Percentiles rank a stretch among this genome's conserved stretches.
These are phyloP conservation scores for Drosophila ambigua DNA, from an alignment of 1,140 invertebrate genomes.

Conservation along the genomic window DNA sequence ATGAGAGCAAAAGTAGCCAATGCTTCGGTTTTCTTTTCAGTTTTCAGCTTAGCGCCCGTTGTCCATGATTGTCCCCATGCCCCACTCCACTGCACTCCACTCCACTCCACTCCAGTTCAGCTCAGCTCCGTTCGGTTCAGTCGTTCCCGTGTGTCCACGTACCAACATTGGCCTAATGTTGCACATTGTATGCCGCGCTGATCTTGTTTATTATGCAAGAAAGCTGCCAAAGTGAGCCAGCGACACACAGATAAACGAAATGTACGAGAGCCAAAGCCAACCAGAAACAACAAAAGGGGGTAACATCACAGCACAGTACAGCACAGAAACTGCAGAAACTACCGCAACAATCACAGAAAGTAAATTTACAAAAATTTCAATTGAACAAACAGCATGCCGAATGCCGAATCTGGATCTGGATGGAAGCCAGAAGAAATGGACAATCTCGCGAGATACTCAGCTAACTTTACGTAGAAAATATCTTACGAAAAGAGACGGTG, in stretches of 20 bases:
- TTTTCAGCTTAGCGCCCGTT: constrained; percentile 69
- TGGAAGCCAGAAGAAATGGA: constrained; percentile 19
- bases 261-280: constrained; percentile 29
- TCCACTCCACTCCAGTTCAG: not conserved
- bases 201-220: constrained; percentile 83
- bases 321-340: too few species aligned
- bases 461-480: not conserved
- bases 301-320: constrained; percentile 13
- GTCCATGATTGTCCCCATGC: constrained; percentile 60
- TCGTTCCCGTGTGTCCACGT: constrained; percentile 59
- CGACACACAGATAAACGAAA: constrained; percentile 29
- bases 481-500: too few species aligned
- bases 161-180: constrained; percentile 79
- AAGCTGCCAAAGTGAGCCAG: constrained; percentile 72
- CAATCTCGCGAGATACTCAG: constrained; percentile 2
- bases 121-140: not conserved
- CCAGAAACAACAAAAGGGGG: not conserved
- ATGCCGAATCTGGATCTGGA: constrained; percentile 10
- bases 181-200: constrained; percentile 74
- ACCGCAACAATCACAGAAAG: constrained; percentile 50
- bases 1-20: constrained; percentile 68
- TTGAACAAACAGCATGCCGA: constrained; percentile 17
- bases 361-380: constrained; percentile 39
- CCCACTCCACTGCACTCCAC: constrained; percentile 12
- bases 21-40: constrained; percentile 21